phyloP scores from a whole-genome alignment of 2,113 vertebrate genomes.

The Macaca nemestrina region DNA sequence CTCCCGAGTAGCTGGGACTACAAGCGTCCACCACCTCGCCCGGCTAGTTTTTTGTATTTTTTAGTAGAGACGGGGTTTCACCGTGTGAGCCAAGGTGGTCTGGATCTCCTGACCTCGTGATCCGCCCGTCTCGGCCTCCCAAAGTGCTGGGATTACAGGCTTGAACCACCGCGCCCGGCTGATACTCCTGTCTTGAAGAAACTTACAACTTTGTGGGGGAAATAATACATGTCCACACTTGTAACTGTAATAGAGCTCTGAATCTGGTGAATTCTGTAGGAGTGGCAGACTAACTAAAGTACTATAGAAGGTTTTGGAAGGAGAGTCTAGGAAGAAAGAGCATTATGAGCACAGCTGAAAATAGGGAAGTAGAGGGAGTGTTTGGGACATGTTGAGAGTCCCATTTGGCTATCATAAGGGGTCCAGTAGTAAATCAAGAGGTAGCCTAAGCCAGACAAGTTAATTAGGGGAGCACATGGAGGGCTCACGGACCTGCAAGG shows the following conservation, averaged over 20 bases:
- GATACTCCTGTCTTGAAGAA: background rate
- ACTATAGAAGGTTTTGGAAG: background rate
- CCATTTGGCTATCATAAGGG: background rate
- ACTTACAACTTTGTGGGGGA: background rate
- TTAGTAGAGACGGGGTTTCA: no score
- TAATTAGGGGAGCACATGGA: background rate
- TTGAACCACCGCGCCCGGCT: no score
- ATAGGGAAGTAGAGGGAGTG: background rate
- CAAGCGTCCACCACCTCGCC: no score
- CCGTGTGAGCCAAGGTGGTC: no score
- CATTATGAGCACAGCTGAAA: background rate
- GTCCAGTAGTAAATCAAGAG: background rate
- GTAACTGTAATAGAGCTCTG: background rate
- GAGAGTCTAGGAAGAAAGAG: background rate
- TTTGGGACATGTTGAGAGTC: background rate
- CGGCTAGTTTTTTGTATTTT: no score
- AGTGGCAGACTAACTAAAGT: background rate
- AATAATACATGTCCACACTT: background rate
- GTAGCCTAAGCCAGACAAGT: background rate
- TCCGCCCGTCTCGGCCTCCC: no score
- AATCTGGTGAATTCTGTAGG: background rate
- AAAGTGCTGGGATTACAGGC: no score
- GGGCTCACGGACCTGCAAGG: background rate
- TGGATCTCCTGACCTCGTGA: no score
- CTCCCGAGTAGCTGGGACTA: no score